Percentiles rank a stretch among this genome's conserved stretches.
Conservation (phyloP, 1,140 invertebrate genomes). For the Trinorchestia longiramus region DNA sequence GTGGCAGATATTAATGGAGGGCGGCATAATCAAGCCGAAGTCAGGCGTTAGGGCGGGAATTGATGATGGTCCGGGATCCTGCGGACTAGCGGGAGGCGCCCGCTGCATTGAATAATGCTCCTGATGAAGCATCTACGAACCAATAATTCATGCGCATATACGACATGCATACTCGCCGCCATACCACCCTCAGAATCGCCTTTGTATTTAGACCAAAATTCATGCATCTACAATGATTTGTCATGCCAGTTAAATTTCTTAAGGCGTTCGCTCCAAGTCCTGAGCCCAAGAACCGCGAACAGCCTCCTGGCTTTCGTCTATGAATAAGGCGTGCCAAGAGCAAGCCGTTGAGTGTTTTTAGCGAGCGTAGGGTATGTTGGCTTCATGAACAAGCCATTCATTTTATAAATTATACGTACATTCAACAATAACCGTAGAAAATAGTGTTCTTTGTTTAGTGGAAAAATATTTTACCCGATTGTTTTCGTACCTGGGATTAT, state of each 20-base stretch:
- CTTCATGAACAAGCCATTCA: not conserved
- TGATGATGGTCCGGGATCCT: conserved; percentile 46
- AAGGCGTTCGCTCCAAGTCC: not conserved
- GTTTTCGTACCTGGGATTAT: not conserved
- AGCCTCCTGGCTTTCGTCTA: not conserved
- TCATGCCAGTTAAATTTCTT: not conserved
- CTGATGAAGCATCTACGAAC: conserved; percentile 3
- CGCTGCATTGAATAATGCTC: conserved; percentile 49
- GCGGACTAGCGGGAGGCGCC: conserved; percentile 24
- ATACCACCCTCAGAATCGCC: not conserved
- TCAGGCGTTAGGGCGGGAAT: conserved; percentile 46
- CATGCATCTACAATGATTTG: not conserved
- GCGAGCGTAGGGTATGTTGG: not conserved
- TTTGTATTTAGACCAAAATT: not conserved
- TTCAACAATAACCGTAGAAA: not conserved
- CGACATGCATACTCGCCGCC: not conserved
- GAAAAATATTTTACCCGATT: not conserved
- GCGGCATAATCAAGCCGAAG: conserved; percentile 48
- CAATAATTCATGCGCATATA: conserved; percentile 32
- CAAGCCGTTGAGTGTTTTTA: not conserved
- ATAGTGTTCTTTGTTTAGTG: not conserved
- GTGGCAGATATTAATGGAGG: conserved; percentile 51
- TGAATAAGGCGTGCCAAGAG: not conserved
- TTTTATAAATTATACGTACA: not conserved
- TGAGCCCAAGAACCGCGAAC: not conserved